phyloP scores from a whole-genome alignment of 2,113 vertebrate species.

The Saccopteryx bilineata region DNA sequence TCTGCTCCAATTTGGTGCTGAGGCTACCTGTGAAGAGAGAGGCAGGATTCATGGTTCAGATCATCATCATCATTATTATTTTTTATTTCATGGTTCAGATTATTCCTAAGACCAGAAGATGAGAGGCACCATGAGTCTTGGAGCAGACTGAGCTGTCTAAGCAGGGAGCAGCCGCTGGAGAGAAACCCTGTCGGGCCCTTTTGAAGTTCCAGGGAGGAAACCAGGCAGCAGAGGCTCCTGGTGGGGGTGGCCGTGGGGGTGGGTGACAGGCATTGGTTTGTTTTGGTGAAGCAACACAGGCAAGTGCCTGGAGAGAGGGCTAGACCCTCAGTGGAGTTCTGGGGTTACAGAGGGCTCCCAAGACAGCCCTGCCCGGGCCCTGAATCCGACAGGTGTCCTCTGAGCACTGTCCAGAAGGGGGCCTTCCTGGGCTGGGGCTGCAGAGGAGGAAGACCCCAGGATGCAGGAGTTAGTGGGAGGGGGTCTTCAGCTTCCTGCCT shows the following conservation, averaged over 20 bases:
- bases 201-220: conserved; percentile 38
- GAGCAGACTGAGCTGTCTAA: background rate
- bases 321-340: background rate
- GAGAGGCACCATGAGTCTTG: conserved; percentile 40
- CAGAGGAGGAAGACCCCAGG: background rate
- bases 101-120: background rate
- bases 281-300: background rate
- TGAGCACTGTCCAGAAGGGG: background rate
- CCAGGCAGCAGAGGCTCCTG: background rate
- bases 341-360: background rate
- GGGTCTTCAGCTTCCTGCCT: too few species aligned
- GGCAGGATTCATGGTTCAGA: background rate
- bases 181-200: background rate
- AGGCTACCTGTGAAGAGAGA: background rate
- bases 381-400: background rate
- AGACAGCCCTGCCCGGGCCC: background rate
- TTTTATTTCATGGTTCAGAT: background rate
- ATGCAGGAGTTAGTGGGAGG: background rate
- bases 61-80: background rate
- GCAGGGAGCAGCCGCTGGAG: background rate
- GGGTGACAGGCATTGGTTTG: background rate
- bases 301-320: background rate
- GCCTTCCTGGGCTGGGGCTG: background rate
- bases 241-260: background rate
- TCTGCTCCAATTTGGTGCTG: conserved; percentile 26